Evolutionary conservation across 2,113 vertebrate genomes (phyloP).

Genomic region (Callaeas wilsoni): DNA sequence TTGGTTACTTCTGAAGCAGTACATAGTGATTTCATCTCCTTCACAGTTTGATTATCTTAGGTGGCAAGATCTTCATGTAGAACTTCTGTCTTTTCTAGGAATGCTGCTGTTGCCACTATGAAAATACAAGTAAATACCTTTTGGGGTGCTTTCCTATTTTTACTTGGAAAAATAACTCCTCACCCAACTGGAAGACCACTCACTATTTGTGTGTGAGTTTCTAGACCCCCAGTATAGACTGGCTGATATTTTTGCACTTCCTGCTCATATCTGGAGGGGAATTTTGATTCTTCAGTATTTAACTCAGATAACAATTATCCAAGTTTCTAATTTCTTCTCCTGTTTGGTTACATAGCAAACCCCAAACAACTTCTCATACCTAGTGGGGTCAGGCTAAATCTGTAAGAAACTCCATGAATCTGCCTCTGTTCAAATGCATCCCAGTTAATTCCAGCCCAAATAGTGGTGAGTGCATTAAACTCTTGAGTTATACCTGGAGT

Average conservation of each 20-base stretch:
- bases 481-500: background rate
- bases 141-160: background rate
- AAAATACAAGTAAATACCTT: background rate
- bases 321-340: background rate
- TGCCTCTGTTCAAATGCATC: background rate
- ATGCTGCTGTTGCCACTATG: background rate
- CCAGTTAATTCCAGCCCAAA: background rate
- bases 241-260: background rate
- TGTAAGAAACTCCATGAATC: background rate
- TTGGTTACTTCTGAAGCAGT: background rate
- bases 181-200: background rate
- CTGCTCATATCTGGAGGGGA: background rate
- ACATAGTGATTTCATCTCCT: background rate
- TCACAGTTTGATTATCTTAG: background rate
- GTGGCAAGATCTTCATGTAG: background rate
- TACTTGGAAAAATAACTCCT: background rate
- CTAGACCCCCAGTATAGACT: background rate
- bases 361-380: background rate
- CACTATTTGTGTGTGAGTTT: background rate
- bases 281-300: background rate
- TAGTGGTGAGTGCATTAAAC: background rate
- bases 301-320: background rate
- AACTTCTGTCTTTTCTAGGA: background rate
- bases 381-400: background rate
- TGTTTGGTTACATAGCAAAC: background rate